Percentiles rank a stretch among this genome's conserved stretches.
phyloP scores from a whole-genome alignment of 2,888 invertebrate species.

The Lithophane ornitopus region DNA sequence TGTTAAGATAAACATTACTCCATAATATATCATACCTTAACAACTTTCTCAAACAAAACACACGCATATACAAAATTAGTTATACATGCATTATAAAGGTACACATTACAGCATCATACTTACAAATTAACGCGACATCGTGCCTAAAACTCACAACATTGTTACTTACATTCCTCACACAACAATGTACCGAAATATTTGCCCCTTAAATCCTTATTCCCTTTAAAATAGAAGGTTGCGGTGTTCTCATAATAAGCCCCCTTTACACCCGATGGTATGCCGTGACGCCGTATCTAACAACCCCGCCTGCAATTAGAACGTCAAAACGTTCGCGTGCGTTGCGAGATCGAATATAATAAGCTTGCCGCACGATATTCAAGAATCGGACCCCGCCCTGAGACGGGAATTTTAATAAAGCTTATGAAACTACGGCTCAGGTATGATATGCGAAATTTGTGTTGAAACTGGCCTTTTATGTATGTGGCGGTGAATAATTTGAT shows the following conservation, averaged over 20 bases:
- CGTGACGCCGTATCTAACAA: conserved; percentile 75
- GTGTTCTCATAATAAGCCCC: conserved; percentile 68
- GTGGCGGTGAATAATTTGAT: conserved; percentile 7
- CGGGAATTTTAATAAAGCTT: conserved; percentile 77
- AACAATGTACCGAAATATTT: conserved; percentile 73
- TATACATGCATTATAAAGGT: conserved; percentile 29
- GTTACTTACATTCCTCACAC: conserved; percentile 69
- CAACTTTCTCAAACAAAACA: conserved; percentile 42
- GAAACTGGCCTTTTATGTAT: conserved; percentile 57
- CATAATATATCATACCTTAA: conserved; percentile 30
- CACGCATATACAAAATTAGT: conserved; percentile 43
- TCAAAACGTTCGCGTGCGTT: conserved; percentile 83
- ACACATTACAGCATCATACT: conserved; percentile 58
- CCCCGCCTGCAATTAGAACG: conserved; percentile 80
- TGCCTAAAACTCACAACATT: conserved; percentile 64
- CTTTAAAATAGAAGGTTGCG: conserved; percentile 65
- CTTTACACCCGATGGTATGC: conserved; percentile 68
- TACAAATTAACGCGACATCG: conserved; percentile 60
- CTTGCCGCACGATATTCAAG: conserved; percentile 77
- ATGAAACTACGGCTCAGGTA: conserved; percentile 67
- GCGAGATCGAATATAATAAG: conserved; percentile 83
- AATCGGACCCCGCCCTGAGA: conserved; percentile 73
- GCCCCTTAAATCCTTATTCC: conserved; percentile 66
- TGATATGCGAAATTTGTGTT: conserved; percentile 66
- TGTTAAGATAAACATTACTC: conserved; percentile 48